A percentile compares a stretch with the other conserved stretches of the same genome.
Conservation (phyloP, 2,888 invertebrate species). For the Galeruca laticollis region DNA sequence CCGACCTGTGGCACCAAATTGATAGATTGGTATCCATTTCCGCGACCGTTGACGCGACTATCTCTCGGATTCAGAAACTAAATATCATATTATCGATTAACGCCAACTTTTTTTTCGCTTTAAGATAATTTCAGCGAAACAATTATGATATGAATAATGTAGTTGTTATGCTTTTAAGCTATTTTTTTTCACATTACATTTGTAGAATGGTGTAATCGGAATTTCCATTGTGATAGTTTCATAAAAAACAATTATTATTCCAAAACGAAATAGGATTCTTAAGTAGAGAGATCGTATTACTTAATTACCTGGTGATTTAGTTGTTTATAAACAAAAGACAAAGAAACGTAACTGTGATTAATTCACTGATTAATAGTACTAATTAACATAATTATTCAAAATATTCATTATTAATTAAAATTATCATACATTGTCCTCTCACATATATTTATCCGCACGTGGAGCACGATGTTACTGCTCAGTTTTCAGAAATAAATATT, state of each 20-base stretch:
- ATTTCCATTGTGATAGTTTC: slow-evolving; percentile 7
- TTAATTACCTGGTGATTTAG: slow-evolving; percentile 12
- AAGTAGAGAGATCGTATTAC: slow-evolving; percentile 7
- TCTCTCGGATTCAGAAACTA: too few relatives aligned
- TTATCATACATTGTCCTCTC: neutral
- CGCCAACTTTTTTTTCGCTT: too few relatives aligned
- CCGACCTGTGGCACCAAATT: too few relatives aligned
- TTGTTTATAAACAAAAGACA: slow-evolving; percentile 19
- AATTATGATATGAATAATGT: too few relatives aligned
- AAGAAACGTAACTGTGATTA: neutral
- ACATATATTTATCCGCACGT: neutral
- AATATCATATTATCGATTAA: too few relatives aligned
- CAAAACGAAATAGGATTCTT: slow-evolving; percentile 1
- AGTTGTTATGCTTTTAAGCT: too few relatives aligned
- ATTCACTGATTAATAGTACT: neutral
- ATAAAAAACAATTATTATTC: slow-evolving; percentile 3
- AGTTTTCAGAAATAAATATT: neutral
- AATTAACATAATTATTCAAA: slow-evolving; percentile 10
- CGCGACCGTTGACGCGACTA: too few relatives aligned
- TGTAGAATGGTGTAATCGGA: neutral
- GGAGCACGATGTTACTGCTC: neutral
- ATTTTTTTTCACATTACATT: neutral
- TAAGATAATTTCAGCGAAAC: too few relatives aligned
- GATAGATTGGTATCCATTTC: too few relatives aligned
- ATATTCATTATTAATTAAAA: neutral